These are phyloP conservation scores for Dione vanillae DNA, from an alignment of 2,888 invertebrate genomes.

Conservation along the genomic window DNA sequence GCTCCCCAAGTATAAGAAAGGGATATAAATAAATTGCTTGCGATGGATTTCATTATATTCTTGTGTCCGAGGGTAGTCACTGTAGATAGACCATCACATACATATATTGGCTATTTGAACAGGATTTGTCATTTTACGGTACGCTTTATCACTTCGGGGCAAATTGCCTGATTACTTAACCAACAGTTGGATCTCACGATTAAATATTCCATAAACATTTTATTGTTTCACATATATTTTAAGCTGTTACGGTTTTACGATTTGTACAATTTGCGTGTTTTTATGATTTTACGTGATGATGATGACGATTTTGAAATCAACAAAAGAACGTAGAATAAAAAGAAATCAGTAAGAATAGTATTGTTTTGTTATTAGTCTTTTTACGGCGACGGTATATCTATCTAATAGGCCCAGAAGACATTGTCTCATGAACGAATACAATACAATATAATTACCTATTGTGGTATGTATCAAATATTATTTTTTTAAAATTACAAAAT, in stretches of 20 bases:
- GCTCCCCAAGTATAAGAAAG: slow-evolving; percentile 25
- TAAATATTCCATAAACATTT: slow-evolving; percentile 12
- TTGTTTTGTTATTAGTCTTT: too few species aligned
- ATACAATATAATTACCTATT: too few species aligned
- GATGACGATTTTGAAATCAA: too few species aligned
- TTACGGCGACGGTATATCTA: too few species aligned
- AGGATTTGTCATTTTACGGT: slow-evolving; percentile 40
- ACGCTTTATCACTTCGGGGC: slow-evolving; percentile 34
- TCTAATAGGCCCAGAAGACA: too few species aligned
- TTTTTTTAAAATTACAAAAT: too few species aligned
- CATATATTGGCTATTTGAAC: slow-evolving; percentile 33
- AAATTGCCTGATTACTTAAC: slow-evolving; percentile 32
- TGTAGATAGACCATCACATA: slow-evolving; percentile 34
- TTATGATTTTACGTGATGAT: too few species aligned
- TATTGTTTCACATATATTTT: not conserved
- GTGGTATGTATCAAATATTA: too few species aligned
- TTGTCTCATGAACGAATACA: too few species aligned
- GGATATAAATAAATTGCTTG: slow-evolving; percentile 40
- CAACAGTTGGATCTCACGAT: slow-evolving; percentile 18
- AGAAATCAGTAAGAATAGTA: too few species aligned
- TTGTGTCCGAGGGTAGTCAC: slow-evolving; percentile 37
- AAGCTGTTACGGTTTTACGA: not conserved
- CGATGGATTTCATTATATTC: slow-evolving; percentile 38
- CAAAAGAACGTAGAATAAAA: too few species aligned
- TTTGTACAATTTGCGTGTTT: too few species aligned